These are phyloP conservation scores for Peromyscus polionotus DNA, from an alignment of 2,113 vertebrate species.

Conservation along the genomic window DNA sequence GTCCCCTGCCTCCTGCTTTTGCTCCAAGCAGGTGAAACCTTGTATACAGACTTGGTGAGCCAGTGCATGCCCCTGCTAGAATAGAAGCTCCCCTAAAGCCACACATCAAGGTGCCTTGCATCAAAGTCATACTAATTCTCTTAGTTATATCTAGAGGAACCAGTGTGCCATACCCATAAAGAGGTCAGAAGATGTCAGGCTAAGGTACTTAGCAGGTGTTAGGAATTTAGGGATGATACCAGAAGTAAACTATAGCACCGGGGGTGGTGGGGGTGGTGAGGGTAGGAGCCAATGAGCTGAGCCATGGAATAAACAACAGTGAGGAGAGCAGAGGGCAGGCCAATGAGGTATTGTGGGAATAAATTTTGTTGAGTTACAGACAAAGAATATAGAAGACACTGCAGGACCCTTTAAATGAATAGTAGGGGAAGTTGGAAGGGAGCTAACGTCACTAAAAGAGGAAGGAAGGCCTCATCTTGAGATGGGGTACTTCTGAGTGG, in stretches of 20 bases:
- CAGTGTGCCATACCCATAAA: neutral
- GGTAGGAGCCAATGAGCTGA: neutral
- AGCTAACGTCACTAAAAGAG: neutral
- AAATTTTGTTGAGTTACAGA: neutral
- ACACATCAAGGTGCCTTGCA: neutral
- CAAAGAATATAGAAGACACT: neutral
- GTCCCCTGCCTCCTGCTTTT: neutral
- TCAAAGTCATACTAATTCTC: neutral
- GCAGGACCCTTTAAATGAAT: neutral
- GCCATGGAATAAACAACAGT: neutral
- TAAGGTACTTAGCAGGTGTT: neutral
- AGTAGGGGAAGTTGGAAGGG: neutral
- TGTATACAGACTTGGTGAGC: neutral
- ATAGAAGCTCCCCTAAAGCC: conserved; percentile 29
- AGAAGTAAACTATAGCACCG: neutral
- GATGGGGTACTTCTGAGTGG: neutral
- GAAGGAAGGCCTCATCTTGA: neutral
- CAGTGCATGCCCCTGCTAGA: neutral
- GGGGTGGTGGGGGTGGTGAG: neutral
- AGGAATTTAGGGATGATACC: neutral
- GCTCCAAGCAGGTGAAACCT: neutral
- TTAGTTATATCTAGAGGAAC: neutral
- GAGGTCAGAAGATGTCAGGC: neutral
- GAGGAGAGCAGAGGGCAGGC: neutral
- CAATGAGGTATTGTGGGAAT: neutral